These are phyloP conservation scores for Dugesia japonica DNA, from an alignment of 2,888 invertebrate species.

Conservation along the genomic window DNA sequence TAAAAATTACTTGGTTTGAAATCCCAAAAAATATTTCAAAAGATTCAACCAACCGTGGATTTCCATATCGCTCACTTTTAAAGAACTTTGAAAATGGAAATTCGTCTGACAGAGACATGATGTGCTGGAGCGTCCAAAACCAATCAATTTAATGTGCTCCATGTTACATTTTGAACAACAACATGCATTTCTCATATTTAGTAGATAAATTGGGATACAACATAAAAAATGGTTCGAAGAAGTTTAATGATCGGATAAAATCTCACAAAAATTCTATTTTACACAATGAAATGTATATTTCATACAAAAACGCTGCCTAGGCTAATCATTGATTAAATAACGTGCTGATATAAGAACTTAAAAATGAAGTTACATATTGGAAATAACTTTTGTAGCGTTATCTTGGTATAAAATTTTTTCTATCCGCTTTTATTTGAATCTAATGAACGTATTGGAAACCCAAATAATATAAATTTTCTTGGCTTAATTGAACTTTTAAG, in stretches of 20 bases:
- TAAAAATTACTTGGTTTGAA: neutral
- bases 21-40: neutral
- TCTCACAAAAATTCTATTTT: neutral
- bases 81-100: neutral
- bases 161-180: slow-evolving; percentile 1
- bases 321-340: neutral
- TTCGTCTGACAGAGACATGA: neutral
- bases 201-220: neutral
- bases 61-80: neutral
- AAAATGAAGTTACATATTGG: neutral
- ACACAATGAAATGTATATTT: neutral
- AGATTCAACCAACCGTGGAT: neutral
- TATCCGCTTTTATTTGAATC: neutral
- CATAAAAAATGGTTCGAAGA: neutral
- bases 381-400: neutral
- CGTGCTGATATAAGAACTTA: neutral
- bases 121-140: neutral
- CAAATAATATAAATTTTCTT: neutral
- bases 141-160: neutral
- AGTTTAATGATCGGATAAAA: neutral
- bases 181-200: neutral
- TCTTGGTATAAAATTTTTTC: slow-evolving; percentile 2
- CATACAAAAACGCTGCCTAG: neutral
- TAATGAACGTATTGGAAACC: neutral
- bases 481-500: slow-evolving; percentile 8